These are phyloP conservation scores for Tridacna crocea DNA, from an alignment of 2,888 invertebrate genomes.

Conservation along the genomic window DNA sequence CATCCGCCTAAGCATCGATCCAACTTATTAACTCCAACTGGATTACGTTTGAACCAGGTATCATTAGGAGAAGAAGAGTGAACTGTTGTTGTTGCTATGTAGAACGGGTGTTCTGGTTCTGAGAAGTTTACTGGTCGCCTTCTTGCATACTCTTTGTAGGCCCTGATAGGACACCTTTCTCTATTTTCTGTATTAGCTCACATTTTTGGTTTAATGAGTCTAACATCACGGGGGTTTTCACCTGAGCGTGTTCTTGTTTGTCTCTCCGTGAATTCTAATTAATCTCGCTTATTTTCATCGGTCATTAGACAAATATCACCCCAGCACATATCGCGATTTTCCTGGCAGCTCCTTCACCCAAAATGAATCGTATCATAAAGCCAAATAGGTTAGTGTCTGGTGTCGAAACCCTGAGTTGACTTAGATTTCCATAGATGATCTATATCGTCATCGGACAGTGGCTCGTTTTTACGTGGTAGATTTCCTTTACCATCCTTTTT, in stretches of 20 bases:
- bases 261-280: conserved; percentile 34
- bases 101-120: conserved; percentile 31
- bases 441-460: too few relatives aligned
- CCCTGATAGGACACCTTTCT: conserved; percentile 20
- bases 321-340: conserved; percentile 50
- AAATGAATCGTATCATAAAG: conserved; percentile 45
- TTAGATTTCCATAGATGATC: conserved; percentile 27
- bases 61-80: conserved; percentile 12
- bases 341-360: conserved; percentile 32
- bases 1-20: too few relatives aligned
- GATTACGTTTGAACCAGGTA: conserved; percentile 44
- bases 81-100: conserved; percentile 40
- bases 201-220: conserved; percentile 45
- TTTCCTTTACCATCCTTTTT: too few relatives aligned
- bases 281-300: conserved; percentile 35
- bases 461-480: too few relatives aligned
- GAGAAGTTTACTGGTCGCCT: conserved; percentile 38
- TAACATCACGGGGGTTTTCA: conserved; percentile 39
- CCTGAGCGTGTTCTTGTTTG: conserved; percentile 52
- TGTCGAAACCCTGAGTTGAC: conserved; percentile 37
- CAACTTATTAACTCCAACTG: conserved; percentile 46
- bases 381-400: conserved; percentile 46
- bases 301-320: conserved; percentile 34
- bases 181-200: conserved; percentile 29
- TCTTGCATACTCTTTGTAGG: conserved; percentile 36